These are phyloP conservation scores for Fundulus diaphanus DNA, from an alignment of 2,797 vertebrate genomes.

Conservation along the genomic window DNA sequence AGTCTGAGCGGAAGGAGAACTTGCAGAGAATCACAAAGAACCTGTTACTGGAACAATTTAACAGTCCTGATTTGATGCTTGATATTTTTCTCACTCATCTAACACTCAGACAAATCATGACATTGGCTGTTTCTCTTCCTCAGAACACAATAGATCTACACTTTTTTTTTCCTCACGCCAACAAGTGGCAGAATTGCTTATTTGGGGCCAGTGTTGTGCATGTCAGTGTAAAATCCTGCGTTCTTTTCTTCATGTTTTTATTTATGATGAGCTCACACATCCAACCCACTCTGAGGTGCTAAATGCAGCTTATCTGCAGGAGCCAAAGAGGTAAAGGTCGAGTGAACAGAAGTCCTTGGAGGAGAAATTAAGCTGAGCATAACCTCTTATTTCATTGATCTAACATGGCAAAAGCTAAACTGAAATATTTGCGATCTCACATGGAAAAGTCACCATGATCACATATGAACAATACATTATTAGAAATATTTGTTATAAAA, in stretches of 20 bases:
- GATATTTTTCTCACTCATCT: conserved; percentile 33
- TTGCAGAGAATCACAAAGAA: conserved; percentile 26
- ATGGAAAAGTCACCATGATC: too few species aligned
- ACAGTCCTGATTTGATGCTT: conserved; percentile 39
- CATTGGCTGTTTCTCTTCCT: conserved; percentile 14
- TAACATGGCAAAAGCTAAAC: too few species aligned
- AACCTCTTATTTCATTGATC: neutral
- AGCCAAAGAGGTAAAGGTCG: conserved; percentile 26
- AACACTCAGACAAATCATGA: conserved; percentile 2
- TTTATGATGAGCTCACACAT: conserved; percentile 44
- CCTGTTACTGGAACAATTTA: conserved; percentile 40
- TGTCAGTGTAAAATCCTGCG: neutral
- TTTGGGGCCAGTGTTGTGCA: neutral
- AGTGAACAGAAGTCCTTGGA: conserved; percentile 13
- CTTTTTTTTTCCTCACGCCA: conserved; percentile 5
- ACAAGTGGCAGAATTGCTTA: neutral
- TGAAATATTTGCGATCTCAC: too few species aligned
- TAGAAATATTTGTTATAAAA: neutral
- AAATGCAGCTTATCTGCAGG: conserved; percentile 48
- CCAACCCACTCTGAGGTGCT: conserved; percentile 43
- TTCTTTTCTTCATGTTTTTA: conserved; percentile 19
- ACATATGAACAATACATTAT: neutral
- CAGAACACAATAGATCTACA: neutral
- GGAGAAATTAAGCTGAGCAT: conserved; percentile 10
- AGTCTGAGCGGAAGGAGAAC: conserved; percentile 7